Percentiles rank a stretch among this genome's conserved stretches.
Evolutionary conservation across 2,888 invertebrate genomes (phyloP).

Genomic region (Pocota personata): DNA sequence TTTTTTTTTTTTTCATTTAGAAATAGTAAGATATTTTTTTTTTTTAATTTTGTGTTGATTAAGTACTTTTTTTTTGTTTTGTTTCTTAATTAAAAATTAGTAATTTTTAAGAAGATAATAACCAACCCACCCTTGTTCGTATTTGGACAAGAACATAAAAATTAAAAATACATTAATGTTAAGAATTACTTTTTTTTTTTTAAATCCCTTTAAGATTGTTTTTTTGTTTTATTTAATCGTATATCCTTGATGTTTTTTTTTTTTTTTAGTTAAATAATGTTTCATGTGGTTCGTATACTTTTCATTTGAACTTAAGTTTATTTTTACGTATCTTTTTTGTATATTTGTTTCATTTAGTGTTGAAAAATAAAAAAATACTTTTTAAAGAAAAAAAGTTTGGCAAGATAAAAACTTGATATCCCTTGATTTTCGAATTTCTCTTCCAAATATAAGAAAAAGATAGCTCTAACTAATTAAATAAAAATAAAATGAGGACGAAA

Average conservation of each 20-base stretch:
- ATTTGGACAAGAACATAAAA: conserved; percentile 63
- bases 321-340: conserved; percentile 75
- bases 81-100: conserved; percentile 67
- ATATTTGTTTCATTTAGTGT: conserved; percentile 60
- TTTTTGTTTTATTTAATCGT: conserved; percentile 77
- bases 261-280: conserved; percentile 70
- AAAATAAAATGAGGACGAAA: conserved; percentile 70
- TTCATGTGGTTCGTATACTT: conserved; percentile 82
- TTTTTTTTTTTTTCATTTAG: conserved; percentile 53
- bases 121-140: conserved; percentile 75
- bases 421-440: conserved; percentile 32
- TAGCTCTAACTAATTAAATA: conserved; percentile 58
- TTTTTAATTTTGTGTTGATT: conserved; percentile 64
- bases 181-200: conserved; percentile 72
- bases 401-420: conserved; percentile 69
- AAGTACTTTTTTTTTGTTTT: conserved; percentile 67
- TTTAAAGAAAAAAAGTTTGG: conserved; percentile 66
- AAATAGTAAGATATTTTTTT: conserved; percentile 71
- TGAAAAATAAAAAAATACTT: conserved; percentile 42
- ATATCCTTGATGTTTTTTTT: conserved; percentile 78
- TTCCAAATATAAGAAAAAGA: conserved; percentile 54
- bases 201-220: conserved; percentile 76
- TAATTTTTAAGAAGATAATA: conserved; percentile 70
- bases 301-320: conserved; percentile 83
- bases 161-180: conserved; percentile 70